Evolutionary conservation across 2,888 invertebrate genomes (phyloP), one percentile per base, ranked within the genome.

Genomic region (Fragum whitleyi): DNA sequence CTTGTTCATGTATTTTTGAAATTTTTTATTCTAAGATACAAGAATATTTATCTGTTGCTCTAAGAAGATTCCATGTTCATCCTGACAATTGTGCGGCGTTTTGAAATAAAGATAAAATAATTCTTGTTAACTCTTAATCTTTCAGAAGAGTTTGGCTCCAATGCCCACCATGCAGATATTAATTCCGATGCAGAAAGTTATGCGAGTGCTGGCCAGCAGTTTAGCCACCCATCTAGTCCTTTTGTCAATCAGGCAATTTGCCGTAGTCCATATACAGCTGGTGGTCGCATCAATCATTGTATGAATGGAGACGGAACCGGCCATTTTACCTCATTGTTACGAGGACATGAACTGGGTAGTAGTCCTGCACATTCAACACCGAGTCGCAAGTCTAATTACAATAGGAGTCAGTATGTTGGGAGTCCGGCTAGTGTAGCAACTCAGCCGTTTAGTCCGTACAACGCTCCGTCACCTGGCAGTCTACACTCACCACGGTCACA

Each of bases 401-500:
- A 51, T 59, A 19, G 21, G 36, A 21, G 32, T 7, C n/a, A 62
- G 26, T 28, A 36, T 19, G 67, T 59, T 2, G n/a, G 21, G 1
- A 83, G 79, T 71, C 79, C 77, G 9, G 21, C 74, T 36, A 80
- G 79, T 59, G 61, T 68, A n/a, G 69, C 68, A 5, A 80, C 83
- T 14, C 79, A 83, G 28, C 74, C 80, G n/a, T 80, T 83, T 42
- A 83, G 83, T 71, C 77, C 81, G n/a, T 42, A 42, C 65, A 19
- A 39, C 42, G 21, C 42, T 26, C 32, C 42, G 21, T 65, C 65
- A 23, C 65, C 65, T 9, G 65, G 23, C 21, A 21, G 42, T 65
- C 16, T 23, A 11, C 21, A 51, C 11, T 76, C 61, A 36, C 62
- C 75, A 47, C n/a, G 68, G 47, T 69, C 70, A 51, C 65, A 77